Percentiles rank a stretch among this genome's conserved stretches.
These are phyloP conservation scores for Hybognathus amarus DNA, from an alignment of 2,797 vertebrate genomes.

Conservation along the genomic window DNA sequence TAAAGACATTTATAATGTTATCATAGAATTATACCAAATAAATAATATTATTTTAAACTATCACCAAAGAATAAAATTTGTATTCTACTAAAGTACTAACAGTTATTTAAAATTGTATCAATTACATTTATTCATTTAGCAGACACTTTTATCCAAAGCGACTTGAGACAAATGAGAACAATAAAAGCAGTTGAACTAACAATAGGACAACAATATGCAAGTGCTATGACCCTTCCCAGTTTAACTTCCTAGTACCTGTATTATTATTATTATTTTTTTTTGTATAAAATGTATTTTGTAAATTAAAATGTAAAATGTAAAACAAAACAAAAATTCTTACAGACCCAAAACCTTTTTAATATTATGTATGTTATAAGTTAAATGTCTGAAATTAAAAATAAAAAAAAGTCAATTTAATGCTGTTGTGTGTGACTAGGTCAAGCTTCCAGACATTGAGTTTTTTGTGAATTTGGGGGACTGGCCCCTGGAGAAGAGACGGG, in stretches of 20 bases:
- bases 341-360: neutral
- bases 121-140: no score
- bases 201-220: no score
- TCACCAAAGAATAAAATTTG: neutral
- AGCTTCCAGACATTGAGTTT: constrained; percentile 92
- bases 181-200: no score
- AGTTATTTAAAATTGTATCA: neutral
- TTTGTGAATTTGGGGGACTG: constrained; percentile 98
- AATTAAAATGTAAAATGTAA: neutral
- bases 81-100: neutral
- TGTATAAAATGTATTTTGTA: neutral
- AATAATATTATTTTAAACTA: neutral
- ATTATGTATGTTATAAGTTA: neutral
- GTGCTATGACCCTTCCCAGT: no score
- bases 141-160: no score
- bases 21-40: neutral
- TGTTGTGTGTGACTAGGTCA: constrained; percentile 79
- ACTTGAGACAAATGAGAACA: no score
- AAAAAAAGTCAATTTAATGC: neutral
- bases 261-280: no score
- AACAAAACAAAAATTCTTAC: neutral
- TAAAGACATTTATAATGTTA: neutral
- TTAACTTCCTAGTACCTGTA: no score
- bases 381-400: neutral
- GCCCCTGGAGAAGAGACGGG: constrained; percentile 93